These are phyloP conservation scores for Trematomus loennbergii DNA, from an alignment of 2,113 vertebrate species.

Conservation along the genomic window DNA sequence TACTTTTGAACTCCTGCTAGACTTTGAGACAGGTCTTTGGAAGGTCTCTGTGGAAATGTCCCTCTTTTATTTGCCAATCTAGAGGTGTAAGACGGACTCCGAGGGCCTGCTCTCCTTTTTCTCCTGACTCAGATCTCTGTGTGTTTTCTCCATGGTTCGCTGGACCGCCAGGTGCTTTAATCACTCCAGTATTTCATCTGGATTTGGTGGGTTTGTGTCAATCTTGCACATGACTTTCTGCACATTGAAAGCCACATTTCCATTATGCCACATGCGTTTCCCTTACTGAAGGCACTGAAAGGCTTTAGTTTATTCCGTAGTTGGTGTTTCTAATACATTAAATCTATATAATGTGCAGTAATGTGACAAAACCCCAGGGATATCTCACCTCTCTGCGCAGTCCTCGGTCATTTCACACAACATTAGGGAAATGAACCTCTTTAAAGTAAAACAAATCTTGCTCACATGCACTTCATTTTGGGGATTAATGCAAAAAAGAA, in stretches of 20 bases:
- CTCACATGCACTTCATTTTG: background rate
- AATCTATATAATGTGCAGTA: background rate
- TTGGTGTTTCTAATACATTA: background rate
- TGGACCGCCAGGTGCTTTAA: no score
- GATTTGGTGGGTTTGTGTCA: background rate
- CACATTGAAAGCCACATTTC: no score
- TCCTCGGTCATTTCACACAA: background rate
- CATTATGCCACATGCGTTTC: background rate
- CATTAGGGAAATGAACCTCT: background rate
- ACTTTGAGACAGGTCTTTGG: background rate
- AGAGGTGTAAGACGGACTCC: background rate
- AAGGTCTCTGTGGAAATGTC: background rate
- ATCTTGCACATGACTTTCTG: background rate
- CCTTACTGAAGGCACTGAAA: no score
- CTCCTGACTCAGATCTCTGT: no score
- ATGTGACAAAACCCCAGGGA: background rate
- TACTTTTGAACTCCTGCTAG: background rate
- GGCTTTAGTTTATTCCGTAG: background rate
- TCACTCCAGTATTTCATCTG: background rate
- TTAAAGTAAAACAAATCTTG: slow-evolving; percentile 7
- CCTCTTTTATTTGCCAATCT: background rate
- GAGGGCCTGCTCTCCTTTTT: no score
- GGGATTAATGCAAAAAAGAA: background rate
- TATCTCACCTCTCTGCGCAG: background rate
- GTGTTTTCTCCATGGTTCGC: no score